Evolutionary conservation across 2,797 vertebrate genomes (phyloP), one percentile per base, ranked within the genome.

Genomic region (Leuciscus waleckii): DNA sequence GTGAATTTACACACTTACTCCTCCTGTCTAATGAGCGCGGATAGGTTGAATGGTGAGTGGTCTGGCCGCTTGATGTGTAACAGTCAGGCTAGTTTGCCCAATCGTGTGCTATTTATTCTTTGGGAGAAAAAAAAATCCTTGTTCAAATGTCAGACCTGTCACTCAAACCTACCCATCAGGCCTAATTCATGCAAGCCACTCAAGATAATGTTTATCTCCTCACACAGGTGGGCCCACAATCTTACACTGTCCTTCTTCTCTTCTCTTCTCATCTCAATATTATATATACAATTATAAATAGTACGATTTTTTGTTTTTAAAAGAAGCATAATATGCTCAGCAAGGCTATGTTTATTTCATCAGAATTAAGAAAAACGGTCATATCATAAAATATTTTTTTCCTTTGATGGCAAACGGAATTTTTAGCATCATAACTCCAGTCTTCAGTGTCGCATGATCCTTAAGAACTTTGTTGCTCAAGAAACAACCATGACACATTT

Each of bases 81-180:
- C 54, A 39, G 68, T 85, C 21, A 54, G 63, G 76, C 77, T 81
- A 81, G 85, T 86, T 73, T 74, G 77, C 82, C 73, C 32, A 14
- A 77, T 65, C 46, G 23, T 73, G 73, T 92, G 91, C 89, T 93
- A 90, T 95, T 95, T 94, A 92, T 94, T 92, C 89, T 88, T 68
- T 86, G 77, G 82, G 79, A 92, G 70, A 91, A 89, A 92, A 88
- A 46, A 41, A 65, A 68, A 80, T 51, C 91, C 93, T 92, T 93
- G 91, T 93, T 91, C 88, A 95, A 95, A 95, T 95, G 94, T 95
- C 94, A 95, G 90, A 84, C 74, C 92, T 93, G 95, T 93, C 95
- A 94, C 85, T 95, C 94, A 95, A 68, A 85, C 87, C 90, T 84
- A 87, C 89, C 88, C 90, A 90, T 92, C 93, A 92, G 91, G 85